Evolutionary conservation across 2,797 vertebrate species (phyloP).

Genomic region (Luscinia luscinia): DNA sequence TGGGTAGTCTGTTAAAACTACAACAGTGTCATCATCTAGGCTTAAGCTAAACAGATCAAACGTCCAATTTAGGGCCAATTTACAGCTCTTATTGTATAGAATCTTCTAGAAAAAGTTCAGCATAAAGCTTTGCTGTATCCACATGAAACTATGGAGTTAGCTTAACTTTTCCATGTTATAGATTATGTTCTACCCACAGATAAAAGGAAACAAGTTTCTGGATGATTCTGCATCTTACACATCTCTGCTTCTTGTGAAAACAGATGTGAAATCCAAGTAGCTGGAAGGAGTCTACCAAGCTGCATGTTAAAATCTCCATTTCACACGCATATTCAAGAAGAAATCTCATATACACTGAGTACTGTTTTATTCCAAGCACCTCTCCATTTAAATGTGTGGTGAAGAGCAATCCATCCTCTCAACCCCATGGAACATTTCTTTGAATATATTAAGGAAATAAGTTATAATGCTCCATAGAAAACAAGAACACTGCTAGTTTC

Average conservation of each 20-base stretch:
- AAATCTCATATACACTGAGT: neutral
- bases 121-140: neutral
- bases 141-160: neutral
- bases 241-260: neutral
- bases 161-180: neutral
- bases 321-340: neutral
- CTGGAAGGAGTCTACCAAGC: neutral
- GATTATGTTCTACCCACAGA: neutral
- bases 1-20: neutral
- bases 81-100: neutral
- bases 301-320: neutral
- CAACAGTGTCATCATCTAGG: neutral
- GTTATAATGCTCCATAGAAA: neutral
- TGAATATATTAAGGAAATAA: neutral
- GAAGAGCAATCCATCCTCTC: neutral
- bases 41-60: neutral
- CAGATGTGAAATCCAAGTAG: neutral
- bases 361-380: neutral
- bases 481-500: neutral
- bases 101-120: neutral
- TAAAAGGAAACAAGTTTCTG: neutral
- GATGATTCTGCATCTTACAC: neutral
- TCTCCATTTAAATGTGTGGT: neutral
- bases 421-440: neutral
- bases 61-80: neutral